phyloP scores from a whole-genome alignment of 2,888 invertebrate genomes.

The Phoronis australis region DNA sequence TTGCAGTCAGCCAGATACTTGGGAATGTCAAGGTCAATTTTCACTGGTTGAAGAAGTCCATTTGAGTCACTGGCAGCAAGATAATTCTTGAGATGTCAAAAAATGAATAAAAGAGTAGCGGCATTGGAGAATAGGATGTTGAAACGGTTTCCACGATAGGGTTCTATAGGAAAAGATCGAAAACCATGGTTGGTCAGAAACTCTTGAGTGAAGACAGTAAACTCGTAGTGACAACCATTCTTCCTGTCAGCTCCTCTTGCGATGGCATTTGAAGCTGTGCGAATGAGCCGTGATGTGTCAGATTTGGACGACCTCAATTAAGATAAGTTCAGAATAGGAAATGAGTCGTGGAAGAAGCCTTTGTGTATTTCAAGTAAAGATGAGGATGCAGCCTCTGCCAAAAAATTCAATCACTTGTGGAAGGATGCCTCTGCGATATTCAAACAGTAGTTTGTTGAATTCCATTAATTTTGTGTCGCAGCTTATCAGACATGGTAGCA shows the following conservation, averaged over 20 bases:
- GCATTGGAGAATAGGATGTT: constrained; percentile 13
- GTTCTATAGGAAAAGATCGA: not conserved
- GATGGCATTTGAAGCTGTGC: constrained; percentile 14
- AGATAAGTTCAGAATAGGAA: constrained; percentile 10
- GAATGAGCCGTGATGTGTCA: constrained; percentile 7
- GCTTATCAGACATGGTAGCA: constrained; percentile 9
- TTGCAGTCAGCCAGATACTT: constrained; percentile 16
- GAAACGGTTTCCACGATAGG: constrained; percentile 8
- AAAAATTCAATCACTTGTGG: no score
- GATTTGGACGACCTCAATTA: constrained; percentile 10
- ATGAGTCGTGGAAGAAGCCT: constrained; percentile 5
- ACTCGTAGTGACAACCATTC: constrained; percentile 1
- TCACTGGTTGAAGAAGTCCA: constrained; percentile 13
- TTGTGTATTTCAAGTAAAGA: constrained; percentile 2
- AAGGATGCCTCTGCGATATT: constrained; percentile 11
- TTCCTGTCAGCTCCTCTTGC: constrained; percentile 15
- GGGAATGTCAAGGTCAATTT: constrained; percentile 14
- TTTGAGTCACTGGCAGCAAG: constrained; percentile 7
- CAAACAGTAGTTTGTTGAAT: constrained; percentile 15
- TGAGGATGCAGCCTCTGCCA: constrained; percentile 13
- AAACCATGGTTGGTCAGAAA: not conserved
- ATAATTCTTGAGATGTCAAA: not conserved
- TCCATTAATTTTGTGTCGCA: constrained; percentile 7
- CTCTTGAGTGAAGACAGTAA: not conserved
- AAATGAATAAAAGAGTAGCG: constrained; percentile 2